Evolutionary conservation across 2,888 invertebrate species (phyloP).

Genomic region (Anagyrus pseudococci): DNA sequence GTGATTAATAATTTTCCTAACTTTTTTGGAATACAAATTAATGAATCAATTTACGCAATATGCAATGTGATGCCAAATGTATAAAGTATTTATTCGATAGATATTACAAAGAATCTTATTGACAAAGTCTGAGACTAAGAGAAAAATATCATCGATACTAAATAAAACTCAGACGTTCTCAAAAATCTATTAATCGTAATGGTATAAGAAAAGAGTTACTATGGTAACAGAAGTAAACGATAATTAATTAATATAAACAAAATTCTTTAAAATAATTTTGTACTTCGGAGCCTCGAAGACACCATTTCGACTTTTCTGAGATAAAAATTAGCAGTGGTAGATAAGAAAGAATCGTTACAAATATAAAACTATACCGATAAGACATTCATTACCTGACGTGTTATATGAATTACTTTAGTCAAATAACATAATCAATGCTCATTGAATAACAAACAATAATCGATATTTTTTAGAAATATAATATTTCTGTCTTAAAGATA

Average conservation of each 20-base stretch:
- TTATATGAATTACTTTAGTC: no score
- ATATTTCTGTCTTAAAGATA: conserved; percentile 9
- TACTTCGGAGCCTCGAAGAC: conserved; percentile 27
- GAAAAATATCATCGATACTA: conserved; percentile 12
- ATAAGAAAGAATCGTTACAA: no score
- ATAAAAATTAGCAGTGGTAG: no score
- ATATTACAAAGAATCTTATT: conserved; percentile 3
- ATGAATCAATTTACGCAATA: not conserved
- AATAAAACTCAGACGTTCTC: not conserved
- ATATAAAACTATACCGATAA: no score
- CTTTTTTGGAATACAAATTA: not conserved
- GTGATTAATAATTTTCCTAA: no score
- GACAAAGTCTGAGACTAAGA: conserved; percentile 8
- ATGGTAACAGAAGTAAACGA: conserved; percentile 3
- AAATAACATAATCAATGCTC: no score
- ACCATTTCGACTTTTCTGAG: no score
- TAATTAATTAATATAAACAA: conserved; percentile 6
- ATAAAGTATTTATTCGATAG: conserved; percentile 4
- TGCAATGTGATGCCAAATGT: conserved; percentile 28
- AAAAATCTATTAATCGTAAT: conserved; percentile 8
- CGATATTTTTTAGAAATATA: conserved; percentile 14
- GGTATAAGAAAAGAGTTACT: conserved; percentile 15
- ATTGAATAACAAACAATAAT: conserved; percentile 8
- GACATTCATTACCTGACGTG: no score
- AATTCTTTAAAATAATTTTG: conserved; percentile 14